Conservation (phyloP, 2,888 invertebrate species). For the Pegoplata infirma region DNA sequence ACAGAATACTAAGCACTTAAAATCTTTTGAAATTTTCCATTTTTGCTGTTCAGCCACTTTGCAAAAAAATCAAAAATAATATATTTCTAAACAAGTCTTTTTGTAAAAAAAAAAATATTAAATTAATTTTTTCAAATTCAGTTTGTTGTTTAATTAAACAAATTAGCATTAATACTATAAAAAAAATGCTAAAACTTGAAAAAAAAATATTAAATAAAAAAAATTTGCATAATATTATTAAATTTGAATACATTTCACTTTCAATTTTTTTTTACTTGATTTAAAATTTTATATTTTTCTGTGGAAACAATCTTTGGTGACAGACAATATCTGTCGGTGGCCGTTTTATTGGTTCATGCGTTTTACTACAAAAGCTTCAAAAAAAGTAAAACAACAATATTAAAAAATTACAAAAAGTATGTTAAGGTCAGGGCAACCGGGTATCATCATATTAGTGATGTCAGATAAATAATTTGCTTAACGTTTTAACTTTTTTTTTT, state of each 20-base stretch:
- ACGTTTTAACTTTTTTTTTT: slow-evolving; percentile 19
- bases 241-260: slow-evolving; percentile 25
- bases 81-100: not conserved
- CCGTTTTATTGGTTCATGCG: not conserved
- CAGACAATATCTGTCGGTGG: not conserved
- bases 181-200: not conserved
- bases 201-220: too few species aligned
- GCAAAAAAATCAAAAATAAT: too few species aligned
- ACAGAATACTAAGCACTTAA: too few species aligned
- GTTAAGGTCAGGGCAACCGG: slow-evolving; percentile 63
- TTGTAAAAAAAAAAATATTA: not conserved
- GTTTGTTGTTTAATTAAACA: not conserved
- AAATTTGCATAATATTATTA: slow-evolving; percentile 8
- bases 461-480: slow-evolving; percentile 25
- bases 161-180: slow-evolving; percentile 1
- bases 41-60: too few species aligned
- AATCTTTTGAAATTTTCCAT: too few species aligned
- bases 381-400: not conserved
- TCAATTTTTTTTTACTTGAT: not conserved
- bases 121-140: not conserved
- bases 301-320: not conserved
- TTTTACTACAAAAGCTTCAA: not conserved
- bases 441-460: slow-evolving; percentile 39
- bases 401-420: slow-evolving; percentile 48
- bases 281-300: too few species aligned